Percentiles rank a stretch among this genome's conserved stretches.
phyloP scores from a whole-genome alignment of 35 echinoderm and acorn worm species.

The Amphiura filiformis region DNA sequence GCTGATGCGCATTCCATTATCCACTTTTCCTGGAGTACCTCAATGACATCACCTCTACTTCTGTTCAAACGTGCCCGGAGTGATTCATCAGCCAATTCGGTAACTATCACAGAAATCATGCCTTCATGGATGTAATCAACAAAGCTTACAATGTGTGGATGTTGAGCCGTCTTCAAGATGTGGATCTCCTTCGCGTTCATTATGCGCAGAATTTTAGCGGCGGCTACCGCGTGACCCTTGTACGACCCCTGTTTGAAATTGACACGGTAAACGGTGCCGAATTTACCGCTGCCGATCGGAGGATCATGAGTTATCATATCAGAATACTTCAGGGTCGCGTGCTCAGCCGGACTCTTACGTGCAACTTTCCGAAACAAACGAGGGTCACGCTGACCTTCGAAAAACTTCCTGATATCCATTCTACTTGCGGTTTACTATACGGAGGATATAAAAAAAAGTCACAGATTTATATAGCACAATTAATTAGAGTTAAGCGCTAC shows the following conservation, averaged over 20 bases:
- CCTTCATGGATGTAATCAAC: neutral
- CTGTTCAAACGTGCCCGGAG: neutral
- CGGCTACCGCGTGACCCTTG: neutral
- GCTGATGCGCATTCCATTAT: neutral
- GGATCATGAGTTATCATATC: neutral
- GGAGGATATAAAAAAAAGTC: too few species aligned
- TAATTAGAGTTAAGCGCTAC: too few species aligned
- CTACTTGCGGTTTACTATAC: too few species aligned
- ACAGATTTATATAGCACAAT: too few species aligned
- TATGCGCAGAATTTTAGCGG: neutral
- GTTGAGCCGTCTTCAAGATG: neutral
- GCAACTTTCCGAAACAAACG: too few species aligned
- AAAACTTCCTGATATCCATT: too few species aligned
- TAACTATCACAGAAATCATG: neutral
- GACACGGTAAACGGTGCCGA: neutral
- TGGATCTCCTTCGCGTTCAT: neutral
- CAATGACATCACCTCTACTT: neutral
- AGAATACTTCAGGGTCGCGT: neutral
- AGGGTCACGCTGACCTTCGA: too few species aligned
- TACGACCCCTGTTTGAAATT: neutral
- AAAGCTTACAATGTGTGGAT: neutral
- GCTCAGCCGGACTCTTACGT: too few species aligned
- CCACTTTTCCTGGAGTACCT: neutral
- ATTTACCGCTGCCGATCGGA: neutral
- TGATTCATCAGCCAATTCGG: neutral